These are phyloP conservation scores for Venusia cambrica DNA, from an alignment of 2,888 invertebrate species.

Conservation along the genomic window DNA sequence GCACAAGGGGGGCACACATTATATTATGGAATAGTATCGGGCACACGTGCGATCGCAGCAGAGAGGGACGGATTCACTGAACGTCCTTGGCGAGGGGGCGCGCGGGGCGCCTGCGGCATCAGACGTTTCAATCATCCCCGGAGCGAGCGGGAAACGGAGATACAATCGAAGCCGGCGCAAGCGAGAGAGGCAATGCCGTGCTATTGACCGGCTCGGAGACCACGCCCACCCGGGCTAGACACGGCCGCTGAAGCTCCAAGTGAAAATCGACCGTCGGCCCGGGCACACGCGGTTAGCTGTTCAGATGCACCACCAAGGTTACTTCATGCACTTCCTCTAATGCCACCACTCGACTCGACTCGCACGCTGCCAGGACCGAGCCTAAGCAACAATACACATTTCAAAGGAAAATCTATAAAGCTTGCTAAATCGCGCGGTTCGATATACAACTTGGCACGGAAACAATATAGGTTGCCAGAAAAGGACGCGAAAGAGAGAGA, in stretches of 20 bases:
- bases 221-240: constrained; percentile 80
- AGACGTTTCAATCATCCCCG: constrained; percentile 81
- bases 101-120: constrained; percentile 80
- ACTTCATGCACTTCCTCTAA: constrained; percentile 61
- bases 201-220: constrained; percentile 79
- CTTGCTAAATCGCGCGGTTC: constrained; percentile 60
- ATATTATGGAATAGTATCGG: constrained; percentile 77
- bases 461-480: constrained; percentile 69
- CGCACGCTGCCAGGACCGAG: constrained; percentile 31
- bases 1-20: constrained; percentile 76
- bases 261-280: constrained; percentile 79
- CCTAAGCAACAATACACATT: constrained; percentile 34
- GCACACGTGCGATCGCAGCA: constrained; percentile 80
- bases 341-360: constrained; percentile 25
- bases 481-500: constrained; percentile 59
- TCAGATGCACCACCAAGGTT: constrained; percentile 72
- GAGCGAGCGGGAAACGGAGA: constrained; percentile 52
- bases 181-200: constrained; percentile 66
- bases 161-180: constrained; percentile 41
- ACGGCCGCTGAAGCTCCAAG: constrained; percentile 75
- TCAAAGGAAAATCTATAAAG: constrained; percentile 53
- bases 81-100: constrained; percentile 79
- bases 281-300: constrained; percentile 71
- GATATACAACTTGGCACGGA: constrained; percentile 67
- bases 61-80: constrained; percentile 81